phyloP scores from a whole-genome alignment of 2,888 invertebrate genomes.

The Phorcus lineatus region DNA sequence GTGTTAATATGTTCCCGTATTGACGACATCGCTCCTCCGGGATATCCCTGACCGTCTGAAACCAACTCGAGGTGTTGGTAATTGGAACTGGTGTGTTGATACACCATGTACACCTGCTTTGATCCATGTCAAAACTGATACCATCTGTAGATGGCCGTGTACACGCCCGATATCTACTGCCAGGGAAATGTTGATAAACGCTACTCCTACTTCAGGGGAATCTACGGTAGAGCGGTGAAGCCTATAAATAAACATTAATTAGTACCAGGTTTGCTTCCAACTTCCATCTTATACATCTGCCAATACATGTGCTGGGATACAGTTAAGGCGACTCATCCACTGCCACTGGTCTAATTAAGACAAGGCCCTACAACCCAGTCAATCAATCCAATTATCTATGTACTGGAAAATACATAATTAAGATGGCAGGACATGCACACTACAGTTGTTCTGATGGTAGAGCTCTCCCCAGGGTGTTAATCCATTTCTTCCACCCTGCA shows the following conservation, averaged over 20 bases:
- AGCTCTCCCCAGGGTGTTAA: no score
- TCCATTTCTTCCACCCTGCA: no score
- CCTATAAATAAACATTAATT: neutral
- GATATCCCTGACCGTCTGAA: neutral
- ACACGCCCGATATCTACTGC: neutral
- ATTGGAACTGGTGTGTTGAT: neutral
- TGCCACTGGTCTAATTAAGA: no score
- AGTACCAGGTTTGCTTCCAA: neutral
- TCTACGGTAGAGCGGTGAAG: neutral
- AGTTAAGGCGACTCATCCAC: no score
- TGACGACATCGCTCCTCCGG: conserved; percentile 5
- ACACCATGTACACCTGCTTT: neutral
- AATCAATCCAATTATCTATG: no score
- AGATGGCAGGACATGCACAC: no score
- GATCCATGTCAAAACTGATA: neutral
- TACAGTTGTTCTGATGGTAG: no score
- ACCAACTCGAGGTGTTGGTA: neutral
- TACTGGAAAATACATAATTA: no score
- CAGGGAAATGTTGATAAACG: no score
- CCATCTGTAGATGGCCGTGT: neutral
- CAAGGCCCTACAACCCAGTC: no score
- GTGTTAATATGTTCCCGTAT: neutral
- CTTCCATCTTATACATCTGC: neutral
- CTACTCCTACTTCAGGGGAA: no score
- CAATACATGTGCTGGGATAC: neutral